Percentiles rank a stretch among this genome's conserved stretches.
These are phyloP conservation scores for Ceyx margarethae DNA, from an alignment of 2,113 vertebrate genomes.

Conservation along the genomic window DNA sequence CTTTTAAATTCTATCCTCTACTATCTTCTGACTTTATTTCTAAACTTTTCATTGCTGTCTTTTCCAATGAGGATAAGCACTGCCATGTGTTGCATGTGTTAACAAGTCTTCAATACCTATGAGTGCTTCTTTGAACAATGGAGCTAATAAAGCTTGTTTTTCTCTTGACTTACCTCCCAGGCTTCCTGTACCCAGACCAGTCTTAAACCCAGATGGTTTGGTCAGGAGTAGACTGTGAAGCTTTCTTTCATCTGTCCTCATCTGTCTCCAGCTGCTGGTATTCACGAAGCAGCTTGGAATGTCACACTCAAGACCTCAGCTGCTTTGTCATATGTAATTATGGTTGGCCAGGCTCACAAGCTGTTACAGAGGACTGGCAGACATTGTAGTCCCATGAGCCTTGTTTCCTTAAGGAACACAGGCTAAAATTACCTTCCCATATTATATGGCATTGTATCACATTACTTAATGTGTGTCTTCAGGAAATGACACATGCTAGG, in stretches of 20 bases:
- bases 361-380: rapidly evolving
- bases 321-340: not conserved
- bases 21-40: not conserved
- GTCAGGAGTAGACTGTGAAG: not conserved
- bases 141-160: not conserved
- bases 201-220: not conserved
- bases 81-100: not conserved
- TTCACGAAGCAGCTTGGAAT: not conserved
- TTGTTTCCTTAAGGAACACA: not conserved
- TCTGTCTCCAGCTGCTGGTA: not conserved
- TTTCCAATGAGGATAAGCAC: not conserved
- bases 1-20: not conserved
- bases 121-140: not conserved
- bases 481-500: not conserved
- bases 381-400: not conserved
- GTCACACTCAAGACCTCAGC: not conserved
- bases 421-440: not conserved
- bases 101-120: not conserved
- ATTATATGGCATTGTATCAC: not conserved
- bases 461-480: not conserved
- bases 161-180: not conserved
- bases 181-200: not conserved
- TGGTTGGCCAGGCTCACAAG: not conserved
- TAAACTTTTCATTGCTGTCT: not conserved
- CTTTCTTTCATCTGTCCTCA: not conserved